Evolutionary conservation across 1,140 invertebrate species (phyloP).

Genomic region (Sinonovacula constricta): DNA sequence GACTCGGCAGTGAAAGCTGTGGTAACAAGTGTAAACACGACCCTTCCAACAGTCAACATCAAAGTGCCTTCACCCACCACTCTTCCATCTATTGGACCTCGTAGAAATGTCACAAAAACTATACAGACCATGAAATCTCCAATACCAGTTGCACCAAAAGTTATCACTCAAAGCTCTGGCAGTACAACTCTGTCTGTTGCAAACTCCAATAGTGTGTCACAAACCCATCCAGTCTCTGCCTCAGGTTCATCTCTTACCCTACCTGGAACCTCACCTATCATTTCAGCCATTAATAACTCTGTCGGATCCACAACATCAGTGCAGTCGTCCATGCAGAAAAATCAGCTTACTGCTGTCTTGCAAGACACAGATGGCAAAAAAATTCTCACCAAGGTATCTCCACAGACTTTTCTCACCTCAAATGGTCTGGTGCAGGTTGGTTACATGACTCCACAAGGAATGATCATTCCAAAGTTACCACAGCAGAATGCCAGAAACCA

Average conservation of each 20-base stretch:
- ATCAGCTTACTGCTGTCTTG: background rate
- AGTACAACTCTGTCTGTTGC: conserved; percentile 26
- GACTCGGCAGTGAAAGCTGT: conserved; percentile 47
- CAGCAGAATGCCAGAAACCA: background rate
- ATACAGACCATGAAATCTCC: conserved; percentile 67
- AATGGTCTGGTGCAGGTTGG: conserved; percentile 38
- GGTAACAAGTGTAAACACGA: conserved; percentile 54
- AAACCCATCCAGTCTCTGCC: background rate
- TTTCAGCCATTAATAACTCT: too few relatives aligned
- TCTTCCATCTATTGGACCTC: conserved; percentile 61
- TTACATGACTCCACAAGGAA: conserved; percentile 17
- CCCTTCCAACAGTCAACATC: conserved; percentile 65
- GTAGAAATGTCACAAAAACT: conserved; percentile 63
- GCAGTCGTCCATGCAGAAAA: too few relatives aligned
- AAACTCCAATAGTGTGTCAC: conserved; percentile 7
- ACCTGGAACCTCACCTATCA: background rate
- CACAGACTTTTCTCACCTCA: conserved; percentile 29
- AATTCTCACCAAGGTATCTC: conserved; percentile 15
- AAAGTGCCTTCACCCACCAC: conserved; percentile 68
- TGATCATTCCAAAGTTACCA: background rate
- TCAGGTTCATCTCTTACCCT: background rate
- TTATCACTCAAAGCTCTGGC: conserved; percentile 40
- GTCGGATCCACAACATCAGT: too few relatives aligned
- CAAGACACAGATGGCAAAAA: conserved; percentile 37
- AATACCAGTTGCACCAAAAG: conserved; percentile 59